Percentiles rank a stretch among this genome's conserved stretches.
Conservation (phyloP, 23 tunicate genomes). For the Phallusia fumigata region DNA sequence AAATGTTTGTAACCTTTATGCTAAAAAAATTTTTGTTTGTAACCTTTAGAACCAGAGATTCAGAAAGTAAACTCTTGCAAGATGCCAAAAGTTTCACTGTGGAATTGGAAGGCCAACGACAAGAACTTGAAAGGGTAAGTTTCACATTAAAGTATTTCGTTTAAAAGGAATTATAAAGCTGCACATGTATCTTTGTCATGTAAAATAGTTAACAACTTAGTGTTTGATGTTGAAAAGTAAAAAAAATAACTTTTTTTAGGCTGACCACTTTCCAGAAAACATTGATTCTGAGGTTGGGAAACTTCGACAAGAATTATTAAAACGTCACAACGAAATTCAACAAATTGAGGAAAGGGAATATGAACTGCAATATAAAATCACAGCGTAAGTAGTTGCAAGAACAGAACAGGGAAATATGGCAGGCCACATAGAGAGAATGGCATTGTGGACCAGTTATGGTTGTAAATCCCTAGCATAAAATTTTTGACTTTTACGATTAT, state of each 20-base stretch:
- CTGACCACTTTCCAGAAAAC: conserved; percentile 93
- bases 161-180: no score
- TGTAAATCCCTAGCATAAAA: no score
- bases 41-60: conserved; percentile 67
- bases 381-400: conserved; percentile 45
- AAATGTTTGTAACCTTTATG: not conserved
- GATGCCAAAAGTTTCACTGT: conserved; percentile 73
- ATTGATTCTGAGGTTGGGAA: conserved; percentile 87
- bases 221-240: no score
- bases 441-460: no score
- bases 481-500: no score
- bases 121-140: conserved; percentile 69
- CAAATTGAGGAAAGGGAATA: conserved; percentile 93
- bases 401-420: not conserved
- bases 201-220: no score
- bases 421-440: no score
- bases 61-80: conserved; percentile 65
- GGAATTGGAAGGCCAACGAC: conserved; percentile 69
- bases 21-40: not conserved
- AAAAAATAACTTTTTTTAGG: no score
- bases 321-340: conserved; percentile 79
- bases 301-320: conserved; percentile 79
- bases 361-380: conserved; percentile 69
- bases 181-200: no score
- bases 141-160: not conserved